These are phyloP conservation scores for Euwallacea fornicatus DNA, from an alignment of 1,140 invertebrate species.

Conservation along the genomic window DNA sequence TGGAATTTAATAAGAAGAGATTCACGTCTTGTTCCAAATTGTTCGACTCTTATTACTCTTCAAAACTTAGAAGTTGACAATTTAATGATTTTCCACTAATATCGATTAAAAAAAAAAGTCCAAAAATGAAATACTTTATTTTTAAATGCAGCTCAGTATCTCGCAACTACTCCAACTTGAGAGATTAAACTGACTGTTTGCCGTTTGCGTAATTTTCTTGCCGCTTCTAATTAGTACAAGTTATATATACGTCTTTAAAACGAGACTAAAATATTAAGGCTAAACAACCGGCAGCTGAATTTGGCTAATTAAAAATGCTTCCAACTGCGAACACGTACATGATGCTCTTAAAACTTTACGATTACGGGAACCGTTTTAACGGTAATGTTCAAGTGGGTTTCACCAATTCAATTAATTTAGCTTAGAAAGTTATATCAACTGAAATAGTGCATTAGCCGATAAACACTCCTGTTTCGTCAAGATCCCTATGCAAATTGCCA, in stretches of 20 bases:
- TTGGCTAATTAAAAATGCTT: conserved; percentile 30
- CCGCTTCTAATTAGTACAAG: conserved; percentile 5
- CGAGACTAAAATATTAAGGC: conserved; percentile 10
- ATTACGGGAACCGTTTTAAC: conserved; percentile 29
- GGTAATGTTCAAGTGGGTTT: conserved; percentile 26
- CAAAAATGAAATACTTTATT: not conserved
- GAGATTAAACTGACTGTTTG: not conserved
- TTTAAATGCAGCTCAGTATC: not conserved
- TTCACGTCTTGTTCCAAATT: not conserved
- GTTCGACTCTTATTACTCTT: not conserved
- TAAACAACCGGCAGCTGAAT: conserved; percentile 18
- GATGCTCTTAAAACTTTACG: conserved; percentile 29
- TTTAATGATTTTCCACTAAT: not conserved
- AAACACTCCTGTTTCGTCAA: conserved; percentile 22
- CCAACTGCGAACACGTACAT: conserved; percentile 21
- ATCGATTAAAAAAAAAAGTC: not conserved
- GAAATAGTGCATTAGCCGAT: conserved; percentile 18
- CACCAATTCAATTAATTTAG: conserved; percentile 31
- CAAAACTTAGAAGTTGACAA: not conserved
- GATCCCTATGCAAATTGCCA: conserved; percentile 14
- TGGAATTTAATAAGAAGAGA: conserved; percentile 2
- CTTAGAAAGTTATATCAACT: conserved; percentile 11
- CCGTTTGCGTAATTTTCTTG: conserved; percentile 6
- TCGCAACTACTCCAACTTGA: not conserved
- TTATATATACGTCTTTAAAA: conserved; percentile 17